phyloP scores from a whole-genome alignment of 2,113 vertebrate genomes.

The Myotis yumanensis region DNA sequence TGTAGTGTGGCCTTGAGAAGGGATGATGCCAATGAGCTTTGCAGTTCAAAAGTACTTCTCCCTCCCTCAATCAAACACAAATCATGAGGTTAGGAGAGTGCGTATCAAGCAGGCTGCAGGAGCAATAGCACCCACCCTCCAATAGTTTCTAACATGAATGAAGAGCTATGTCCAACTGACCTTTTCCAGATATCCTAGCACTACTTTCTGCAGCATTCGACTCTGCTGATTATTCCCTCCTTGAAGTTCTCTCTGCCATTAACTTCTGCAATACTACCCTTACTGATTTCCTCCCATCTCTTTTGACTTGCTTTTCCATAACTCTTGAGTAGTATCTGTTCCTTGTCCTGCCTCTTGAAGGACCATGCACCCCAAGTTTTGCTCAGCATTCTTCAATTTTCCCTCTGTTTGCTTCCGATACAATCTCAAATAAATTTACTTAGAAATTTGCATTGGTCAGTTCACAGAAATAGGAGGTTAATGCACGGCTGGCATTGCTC shows the following conservation, averaged over 20 bases:
- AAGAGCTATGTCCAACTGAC: neutral
- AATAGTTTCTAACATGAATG: neutral
- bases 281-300: neutral
- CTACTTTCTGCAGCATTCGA: neutral
- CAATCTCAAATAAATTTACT: neutral
- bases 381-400: neutral
- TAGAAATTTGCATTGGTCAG: neutral
- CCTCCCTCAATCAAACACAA: neutral
- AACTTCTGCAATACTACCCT: neutral
- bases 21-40: conserved; percentile 9
- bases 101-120: neutral
- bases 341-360: neutral
- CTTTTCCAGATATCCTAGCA: neutral
- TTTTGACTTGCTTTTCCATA: neutral
- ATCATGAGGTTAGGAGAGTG: neutral
- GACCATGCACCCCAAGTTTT: neutral
- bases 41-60: conserved; percentile 1
- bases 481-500: too few relatives aligned
- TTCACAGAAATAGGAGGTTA: neutral
- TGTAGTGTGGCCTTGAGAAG: neutral
- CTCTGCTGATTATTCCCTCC: neutral
- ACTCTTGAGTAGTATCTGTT: neutral
- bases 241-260: neutral
- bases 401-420: neutral
- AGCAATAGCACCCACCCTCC: neutral